Evolutionary conservation across 2,797 vertebrate genomes (phyloP), one percentile per base, ranked within the genome.

Genomic region (Hybognathus amarus): DNA sequence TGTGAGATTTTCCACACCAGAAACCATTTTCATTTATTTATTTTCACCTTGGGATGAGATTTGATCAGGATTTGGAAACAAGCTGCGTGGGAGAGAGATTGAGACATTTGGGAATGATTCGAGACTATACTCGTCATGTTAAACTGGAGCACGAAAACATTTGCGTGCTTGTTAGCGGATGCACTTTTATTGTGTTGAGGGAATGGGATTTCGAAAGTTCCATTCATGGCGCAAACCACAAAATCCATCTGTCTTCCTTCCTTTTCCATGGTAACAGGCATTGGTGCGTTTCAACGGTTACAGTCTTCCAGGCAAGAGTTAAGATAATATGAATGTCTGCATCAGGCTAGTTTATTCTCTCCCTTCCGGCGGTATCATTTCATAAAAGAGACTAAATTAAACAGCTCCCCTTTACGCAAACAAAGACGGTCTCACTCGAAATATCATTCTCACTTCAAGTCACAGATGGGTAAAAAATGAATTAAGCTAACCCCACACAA

Each of bases 81-180:
- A 17, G 33, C 61, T 66, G 71, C 47, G 30, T 33, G n/a, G 61
- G 42, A 82, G 47, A 50, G n/a, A 66, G 33, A 82, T 82, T 75
- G 71, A 82, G 71, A 82, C 61, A 30, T 83, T 80, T 56, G 79
- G 79, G 68, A 86, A 74, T 45, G 69, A 82, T 75, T 82, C 33
- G 40, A 73, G 59, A 67, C n/a, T 10, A 30, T 78, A 42, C 68
- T 54, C 45, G 27, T 56, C 56, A 30, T 69, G 47, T 77, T 82
- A 76, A 92, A 92, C 80, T 92, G 88, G 91, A 92, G 87, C 91
- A 92, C 11, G 91, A 92, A 84, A 90, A 93, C 85, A 92, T 91
- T 80, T 93, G 92, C 89, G 91, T 92, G 15, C 91, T 92, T 92
- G 92, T 93, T 89, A 91, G 79, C 61, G 80, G 45, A 22, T 42